Evolutionary conservation across 2,113 vertebrate species (phyloP).

Genomic region (Ammospiza nelsoni): DNA sequence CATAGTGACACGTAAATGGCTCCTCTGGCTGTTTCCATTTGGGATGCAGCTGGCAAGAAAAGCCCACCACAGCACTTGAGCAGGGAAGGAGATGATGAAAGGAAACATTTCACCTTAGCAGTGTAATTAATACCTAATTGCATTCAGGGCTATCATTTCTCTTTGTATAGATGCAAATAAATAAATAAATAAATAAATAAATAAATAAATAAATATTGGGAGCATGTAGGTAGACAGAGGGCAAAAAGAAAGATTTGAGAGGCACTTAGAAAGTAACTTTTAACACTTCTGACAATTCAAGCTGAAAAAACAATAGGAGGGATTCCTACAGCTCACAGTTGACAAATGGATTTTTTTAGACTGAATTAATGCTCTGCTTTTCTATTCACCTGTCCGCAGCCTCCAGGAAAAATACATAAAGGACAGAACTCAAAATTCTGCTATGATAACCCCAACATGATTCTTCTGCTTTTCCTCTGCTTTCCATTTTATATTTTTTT

Average conservation of each 20-base stretch:
- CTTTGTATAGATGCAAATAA: neutral
- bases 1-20: rapidly evolving
- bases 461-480: neutral
- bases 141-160: neutral
- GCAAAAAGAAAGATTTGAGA: neutral
- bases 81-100: neutral
- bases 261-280: neutral
- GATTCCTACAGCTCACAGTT: neutral
- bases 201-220: rapidly evolving
- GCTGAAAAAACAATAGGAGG: slow-evolving; percentile 40
- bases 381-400: neutral
- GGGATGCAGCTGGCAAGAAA: neutral
- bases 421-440: neutral
- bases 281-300: slow-evolving; percentile 20
- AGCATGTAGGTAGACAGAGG: neutral
- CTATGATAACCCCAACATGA: neutral
- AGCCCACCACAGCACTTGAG: neutral
- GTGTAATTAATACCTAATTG: neutral
- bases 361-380: slow-evolving; percentile 7
- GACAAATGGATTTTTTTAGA: slow-evolving; percentile 23
- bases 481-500: neutral
- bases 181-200: neutral
- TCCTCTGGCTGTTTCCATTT: neutral
- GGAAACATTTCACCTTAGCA: neutral
- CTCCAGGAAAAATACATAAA: slow-evolving; percentile 36